phyloP scores from a whole-genome alignment of 2,888 invertebrate species.

The Conchocele bisecta region DNA sequence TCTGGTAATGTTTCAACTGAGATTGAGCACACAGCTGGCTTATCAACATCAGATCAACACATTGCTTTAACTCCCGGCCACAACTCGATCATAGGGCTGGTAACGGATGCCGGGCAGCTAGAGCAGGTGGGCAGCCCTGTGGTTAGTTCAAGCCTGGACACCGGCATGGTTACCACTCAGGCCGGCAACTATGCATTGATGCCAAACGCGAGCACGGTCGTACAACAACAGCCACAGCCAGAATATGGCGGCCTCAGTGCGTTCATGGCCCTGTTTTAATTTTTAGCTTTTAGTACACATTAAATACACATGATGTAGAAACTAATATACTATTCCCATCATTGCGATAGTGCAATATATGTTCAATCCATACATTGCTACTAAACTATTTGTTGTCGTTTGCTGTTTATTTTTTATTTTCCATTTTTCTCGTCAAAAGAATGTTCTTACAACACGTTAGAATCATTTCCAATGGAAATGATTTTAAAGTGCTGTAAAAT shows the following conservation, averaged over 20 bases:
- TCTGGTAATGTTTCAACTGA: neutral
- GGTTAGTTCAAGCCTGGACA: constrained; percentile 36
- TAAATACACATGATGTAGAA: neutral
- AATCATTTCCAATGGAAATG: too few relatives aligned
- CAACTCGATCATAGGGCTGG: constrained; percentile 40
- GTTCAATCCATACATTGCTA: neutral
- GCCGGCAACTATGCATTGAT: constrained; percentile 45
- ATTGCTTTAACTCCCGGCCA: too few relatives aligned
- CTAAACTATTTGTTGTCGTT: too few relatives aligned
- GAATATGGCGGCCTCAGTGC: constrained; percentile 65
- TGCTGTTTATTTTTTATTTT: too few relatives aligned
- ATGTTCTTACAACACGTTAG: too few relatives aligned
- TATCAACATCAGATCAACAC: neutral
- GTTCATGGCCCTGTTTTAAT: constrained; percentile 68
- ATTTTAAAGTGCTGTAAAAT: too few relatives aligned
- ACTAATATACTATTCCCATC: neutral
- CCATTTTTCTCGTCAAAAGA: too few relatives aligned
- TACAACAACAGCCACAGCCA: constrained; percentile 28
- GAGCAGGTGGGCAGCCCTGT: constrained; percentile 37
- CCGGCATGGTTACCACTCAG: constrained; percentile 16
- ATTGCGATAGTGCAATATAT: neutral
- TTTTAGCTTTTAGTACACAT: neutral
- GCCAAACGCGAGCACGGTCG: constrained; percentile 22
- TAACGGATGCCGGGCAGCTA: constrained; percentile 25
- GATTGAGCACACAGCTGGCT: neutral